A percentile compares a stretch with the other conserved stretches of the same genome.
phyloP scores from a whole-genome alignment of 2,888 invertebrate species.

The Torymus auratus region DNA sequence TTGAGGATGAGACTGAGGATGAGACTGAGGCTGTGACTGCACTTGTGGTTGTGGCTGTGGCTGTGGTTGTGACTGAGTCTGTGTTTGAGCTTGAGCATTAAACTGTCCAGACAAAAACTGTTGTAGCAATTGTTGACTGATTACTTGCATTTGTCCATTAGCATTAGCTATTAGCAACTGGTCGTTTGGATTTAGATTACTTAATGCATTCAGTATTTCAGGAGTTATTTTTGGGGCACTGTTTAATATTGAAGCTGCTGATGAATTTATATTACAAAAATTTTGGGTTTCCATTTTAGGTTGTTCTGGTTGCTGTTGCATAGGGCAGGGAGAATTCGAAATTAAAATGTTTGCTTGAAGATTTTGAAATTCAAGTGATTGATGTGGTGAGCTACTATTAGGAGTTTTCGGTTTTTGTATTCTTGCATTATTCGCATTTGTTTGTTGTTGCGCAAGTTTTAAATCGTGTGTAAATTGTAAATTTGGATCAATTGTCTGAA shows the following conservation, averaged over 20 bases:
- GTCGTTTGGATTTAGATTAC: constrained; percentile 75
- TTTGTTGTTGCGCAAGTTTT: constrained; percentile 64
- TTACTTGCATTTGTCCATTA: constrained; percentile 75
- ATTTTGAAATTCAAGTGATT: constrained; percentile 64
- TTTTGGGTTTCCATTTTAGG: constrained; percentile 60
- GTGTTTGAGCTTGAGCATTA: constrained; percentile 65
- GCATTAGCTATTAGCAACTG: constrained; percentile 74
- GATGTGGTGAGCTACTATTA: constrained; percentile 57
- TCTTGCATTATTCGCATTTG: constrained; percentile 47
- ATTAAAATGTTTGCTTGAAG: constrained; percentile 71
- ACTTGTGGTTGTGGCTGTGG: constrained; percentile 46
- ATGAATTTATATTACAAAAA: constrained; percentile 68
- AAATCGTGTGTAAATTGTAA: constrained; percentile 66
- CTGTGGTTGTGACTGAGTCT: constrained; percentile 48
- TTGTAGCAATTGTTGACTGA: constrained; percentile 74
- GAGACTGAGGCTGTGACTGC: constrained; percentile 67
- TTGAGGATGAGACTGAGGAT: constrained; percentile 66
- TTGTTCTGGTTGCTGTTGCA: constrained; percentile 56
- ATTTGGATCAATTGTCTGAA: constrained; percentile 65
- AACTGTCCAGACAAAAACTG: constrained; percentile 73
- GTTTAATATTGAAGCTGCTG: constrained; percentile 71
- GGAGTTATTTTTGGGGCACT: constrained; percentile 74
- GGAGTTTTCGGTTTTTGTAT: constrained; percentile 60
- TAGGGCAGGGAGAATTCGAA: constrained; percentile 66
- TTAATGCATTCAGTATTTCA: constrained; percentile 73